These are phyloP conservation scores for Lepidochrysops patricia DNA, from an alignment of 2,888 invertebrate genomes.

Conservation along the genomic window DNA sequence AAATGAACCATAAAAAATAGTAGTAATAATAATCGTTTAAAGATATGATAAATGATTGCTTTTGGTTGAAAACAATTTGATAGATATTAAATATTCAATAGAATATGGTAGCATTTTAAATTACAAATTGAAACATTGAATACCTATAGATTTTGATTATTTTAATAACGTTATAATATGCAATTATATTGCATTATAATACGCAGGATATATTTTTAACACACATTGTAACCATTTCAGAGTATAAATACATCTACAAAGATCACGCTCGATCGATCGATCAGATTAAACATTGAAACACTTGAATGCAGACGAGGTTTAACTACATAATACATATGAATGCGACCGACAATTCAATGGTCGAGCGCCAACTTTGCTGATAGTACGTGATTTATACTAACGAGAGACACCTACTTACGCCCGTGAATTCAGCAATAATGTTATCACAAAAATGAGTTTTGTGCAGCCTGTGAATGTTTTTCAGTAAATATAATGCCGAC, in stretches of 20 bases:
- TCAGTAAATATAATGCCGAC: not conserved
- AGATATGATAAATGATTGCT: constrained; percentile 9
- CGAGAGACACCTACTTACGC: not conserved
- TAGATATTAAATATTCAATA: not conserved
- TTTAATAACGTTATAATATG: constrained; percentile 11
- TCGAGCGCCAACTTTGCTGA: too few species aligned
- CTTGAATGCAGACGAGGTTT: too few species aligned
- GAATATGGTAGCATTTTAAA: not conserved
- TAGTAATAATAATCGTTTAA: not conserved
- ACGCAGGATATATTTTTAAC: not conserved
- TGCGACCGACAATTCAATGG: too few species aligned
- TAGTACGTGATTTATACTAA: not conserved
- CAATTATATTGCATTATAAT: constrained; percentile 19
- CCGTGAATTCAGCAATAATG: not conserved
- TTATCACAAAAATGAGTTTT: not conserved
- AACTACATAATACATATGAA: too few species aligned
- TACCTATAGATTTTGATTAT: constrained; percentile 16
- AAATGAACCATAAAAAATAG: not conserved
- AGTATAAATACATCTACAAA: not conserved
- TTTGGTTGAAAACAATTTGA: not conserved
- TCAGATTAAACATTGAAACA: too few species aligned
- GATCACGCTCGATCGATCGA: too few species aligned
- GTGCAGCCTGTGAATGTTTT: not conserved
- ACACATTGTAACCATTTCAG: not conserved
- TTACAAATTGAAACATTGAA: not conserved